phyloP scores from a whole-genome alignment of 2,113 vertebrate genomes.

The Mastomys natalensis region DNA sequence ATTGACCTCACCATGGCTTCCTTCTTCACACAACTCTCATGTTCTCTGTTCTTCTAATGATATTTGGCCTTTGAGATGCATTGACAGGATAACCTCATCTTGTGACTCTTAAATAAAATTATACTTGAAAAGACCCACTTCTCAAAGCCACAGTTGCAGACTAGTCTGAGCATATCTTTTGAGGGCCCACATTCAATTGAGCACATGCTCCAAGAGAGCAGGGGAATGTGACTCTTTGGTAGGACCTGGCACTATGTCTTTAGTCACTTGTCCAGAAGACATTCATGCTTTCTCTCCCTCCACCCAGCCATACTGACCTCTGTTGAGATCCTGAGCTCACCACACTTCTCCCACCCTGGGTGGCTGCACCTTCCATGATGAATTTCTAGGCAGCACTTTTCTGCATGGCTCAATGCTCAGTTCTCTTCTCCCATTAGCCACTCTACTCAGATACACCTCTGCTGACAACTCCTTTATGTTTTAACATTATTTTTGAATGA shows the following conservation, averaged over 20 bases:
- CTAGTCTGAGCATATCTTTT: background rate
- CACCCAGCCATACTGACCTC: accelerated
- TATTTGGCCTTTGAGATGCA: background rate
- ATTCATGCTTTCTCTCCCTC: background rate
- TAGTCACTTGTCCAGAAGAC: no score
- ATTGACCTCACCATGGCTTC: no score
- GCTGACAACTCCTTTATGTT: background rate
- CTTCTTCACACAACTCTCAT: accelerated
- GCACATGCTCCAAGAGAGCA: background rate
- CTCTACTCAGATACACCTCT: background rate
- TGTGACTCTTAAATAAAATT: background rate
- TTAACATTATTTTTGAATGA: background rate
- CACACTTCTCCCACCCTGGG: background rate
- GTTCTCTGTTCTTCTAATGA: background rate
- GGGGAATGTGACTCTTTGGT: background rate
- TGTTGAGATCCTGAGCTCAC: background rate
- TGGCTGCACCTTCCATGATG: background rate
- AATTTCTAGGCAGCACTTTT: accelerated
- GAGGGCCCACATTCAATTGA: background rate
- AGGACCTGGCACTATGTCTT: background rate
- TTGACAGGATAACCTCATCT: background rate
- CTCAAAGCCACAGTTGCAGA: background rate
- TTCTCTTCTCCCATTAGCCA: background rate
- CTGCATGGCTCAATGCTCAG: background rate
- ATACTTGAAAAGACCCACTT: background rate